Evolutionary conservation across 2,888 invertebrate genomes (phyloP).

Genomic region (Pandemis heparana): DNA sequence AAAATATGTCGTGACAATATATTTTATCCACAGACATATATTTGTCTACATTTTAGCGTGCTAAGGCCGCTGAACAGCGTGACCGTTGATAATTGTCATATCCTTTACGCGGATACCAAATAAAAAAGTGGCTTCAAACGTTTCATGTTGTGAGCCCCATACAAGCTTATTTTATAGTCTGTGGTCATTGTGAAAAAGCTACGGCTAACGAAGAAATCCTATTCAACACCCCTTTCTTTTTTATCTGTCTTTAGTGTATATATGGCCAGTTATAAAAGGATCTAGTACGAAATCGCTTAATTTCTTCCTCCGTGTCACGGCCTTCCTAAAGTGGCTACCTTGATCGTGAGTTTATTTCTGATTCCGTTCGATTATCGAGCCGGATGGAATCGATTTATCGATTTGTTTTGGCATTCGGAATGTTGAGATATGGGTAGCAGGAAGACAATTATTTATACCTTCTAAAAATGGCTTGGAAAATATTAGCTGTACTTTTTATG

Average conservation of each 20-base stretch:
- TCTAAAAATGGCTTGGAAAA: slow-evolving; percentile 16
- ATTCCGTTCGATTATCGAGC: slow-evolving; percentile 36
- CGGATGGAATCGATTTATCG: slow-evolving; percentile 23
- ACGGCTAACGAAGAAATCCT: not conserved
- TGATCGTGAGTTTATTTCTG: slow-evolving; percentile 53
- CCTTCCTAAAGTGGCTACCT: slow-evolving; percentile 58
- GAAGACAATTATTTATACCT: slow-evolving; percentile 15
- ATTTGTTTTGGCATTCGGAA: slow-evolving; percentile 37
- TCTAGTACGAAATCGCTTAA: not conserved
- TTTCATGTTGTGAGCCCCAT: not conserved
- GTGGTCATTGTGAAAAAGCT: not conserved
- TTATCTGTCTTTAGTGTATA: slow-evolving; percentile 27
- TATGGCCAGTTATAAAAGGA: not conserved
- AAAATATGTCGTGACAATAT: too few species aligned
- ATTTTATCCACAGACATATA: too few species aligned
- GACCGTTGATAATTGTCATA: slow-evolving; percentile 7
- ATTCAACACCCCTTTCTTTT: not conserved
- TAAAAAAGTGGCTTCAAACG: not conserved
- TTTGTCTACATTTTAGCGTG: too few species aligned
- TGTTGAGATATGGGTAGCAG: slow-evolving; percentile 21
- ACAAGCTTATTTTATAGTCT: not conserved
- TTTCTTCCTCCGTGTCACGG: slow-evolving; percentile 48
- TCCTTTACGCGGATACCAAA: not conserved
- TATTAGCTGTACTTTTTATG: not conserved
- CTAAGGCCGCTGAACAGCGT: too few species aligned